phyloP scores from a whole-genome alignment of 2,113 vertebrate species.

The Proteles cristata region DNA sequence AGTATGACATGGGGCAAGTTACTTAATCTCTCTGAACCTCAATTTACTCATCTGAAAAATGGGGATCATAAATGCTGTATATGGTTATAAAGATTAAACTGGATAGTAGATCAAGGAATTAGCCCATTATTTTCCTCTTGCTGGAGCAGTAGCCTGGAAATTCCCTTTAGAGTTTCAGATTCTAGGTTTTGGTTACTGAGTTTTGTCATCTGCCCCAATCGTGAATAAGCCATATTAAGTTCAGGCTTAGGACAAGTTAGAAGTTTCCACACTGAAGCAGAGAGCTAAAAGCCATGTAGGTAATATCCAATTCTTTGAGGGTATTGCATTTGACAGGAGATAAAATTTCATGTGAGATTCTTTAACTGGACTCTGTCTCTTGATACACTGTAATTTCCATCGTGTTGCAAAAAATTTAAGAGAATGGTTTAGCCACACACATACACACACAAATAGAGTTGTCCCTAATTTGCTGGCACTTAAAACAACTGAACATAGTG shows the following conservation, averaged over 20 bases:
- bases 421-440: neutral
- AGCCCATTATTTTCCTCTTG: neutral
- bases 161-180: neutral
- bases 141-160: neutral
- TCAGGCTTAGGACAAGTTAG: neutral
- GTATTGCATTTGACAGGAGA: neutral
- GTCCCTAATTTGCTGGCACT: neutral
- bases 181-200: neutral
- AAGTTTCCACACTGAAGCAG: neutral
- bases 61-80: neutral
- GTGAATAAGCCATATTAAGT: neutral
- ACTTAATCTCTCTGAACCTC: neutral
- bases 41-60: neutral
- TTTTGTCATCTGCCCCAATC: neutral
- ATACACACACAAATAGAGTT: neutral
- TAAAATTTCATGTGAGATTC: neutral
- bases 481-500: constrained; percentile 14
- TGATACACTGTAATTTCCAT: constrained; percentile 11
- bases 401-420: neutral
- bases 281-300: neutral
- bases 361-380: neutral
- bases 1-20: neutral
- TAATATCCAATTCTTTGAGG: neutral
- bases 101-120: neutral
- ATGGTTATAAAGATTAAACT: neutral